Base-by-base conservation (phyloP, 2,113 vertebrate genomes). In the Thunnus maccoyii region DNA sequence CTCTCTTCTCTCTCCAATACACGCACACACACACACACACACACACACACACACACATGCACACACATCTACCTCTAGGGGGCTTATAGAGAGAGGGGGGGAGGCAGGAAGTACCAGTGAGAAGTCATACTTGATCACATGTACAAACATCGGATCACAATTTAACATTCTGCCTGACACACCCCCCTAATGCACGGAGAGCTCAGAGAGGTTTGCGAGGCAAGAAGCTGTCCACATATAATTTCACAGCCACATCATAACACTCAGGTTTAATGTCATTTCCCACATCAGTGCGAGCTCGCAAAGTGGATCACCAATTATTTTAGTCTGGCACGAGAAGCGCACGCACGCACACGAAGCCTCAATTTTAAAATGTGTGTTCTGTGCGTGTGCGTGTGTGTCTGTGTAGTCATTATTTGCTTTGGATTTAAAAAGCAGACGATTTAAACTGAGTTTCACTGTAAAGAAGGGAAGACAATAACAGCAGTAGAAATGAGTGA, bases 161-260 rank as follows among this genome's bases (percentile, higher is more conserved):
- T 91, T 94, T 88, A 91, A 89, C 91, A 93, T 92, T 92, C 88
- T 74, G 90, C 89, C 91, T 94, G 95, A 94, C 95, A 95, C 94
- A 92, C 95, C 93, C 93, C 92, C 93, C 90, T 91, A 92, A 94
- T 93, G 88, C 88, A 85, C 62, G 73, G 80, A 86, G 87, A 83
- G 69, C 32, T 36, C 67, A 27, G 5, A 20, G 27, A 57, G 84
- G 87, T 88, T 78, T 77, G 78, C 83, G 22, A 86, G 84, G 73
- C 70, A 56, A 75, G 25, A 81, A 79, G 72, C 77, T 54, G 62
- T 66, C 44, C 76, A 62, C 81, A 67, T 82, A 41, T 78, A n/a
- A 76, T 76, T 86, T 77, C 52, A 63, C 84, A 76, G 72, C 75
- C 82, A 82, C 79, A 60, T 67, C 78, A 71, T 3, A 80, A 80